Evolutionary conservation across 2,797 vertebrate genomes (phyloP).

Genomic region (Acridotheres tristis): DNA sequence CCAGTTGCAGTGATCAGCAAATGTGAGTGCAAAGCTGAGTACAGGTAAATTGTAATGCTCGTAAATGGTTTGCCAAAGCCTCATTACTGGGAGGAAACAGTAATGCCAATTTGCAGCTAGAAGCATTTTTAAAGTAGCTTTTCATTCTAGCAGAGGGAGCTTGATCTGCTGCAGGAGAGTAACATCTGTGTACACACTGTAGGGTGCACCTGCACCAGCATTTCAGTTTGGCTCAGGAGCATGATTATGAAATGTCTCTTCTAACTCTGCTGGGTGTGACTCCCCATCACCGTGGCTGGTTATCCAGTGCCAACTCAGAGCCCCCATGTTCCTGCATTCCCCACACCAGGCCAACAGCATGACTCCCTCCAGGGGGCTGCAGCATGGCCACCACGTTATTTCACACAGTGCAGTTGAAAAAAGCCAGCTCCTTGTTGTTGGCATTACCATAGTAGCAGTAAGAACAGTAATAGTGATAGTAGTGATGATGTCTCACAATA

Average conservation of each 20-base stretch:
- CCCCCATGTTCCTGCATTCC: fast-evolving
- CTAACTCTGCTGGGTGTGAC: background rate
- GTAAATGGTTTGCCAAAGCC: background rate
- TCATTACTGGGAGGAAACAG: background rate
- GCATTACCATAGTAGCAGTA: background rate
- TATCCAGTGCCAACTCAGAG: background rate
- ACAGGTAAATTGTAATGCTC: background rate
- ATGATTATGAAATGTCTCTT: background rate
- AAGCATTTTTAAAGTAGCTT: background rate
- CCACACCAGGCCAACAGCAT: background rate
- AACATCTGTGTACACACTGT: background rate
- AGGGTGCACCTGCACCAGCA: background rate
- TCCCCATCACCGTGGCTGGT: background rate
- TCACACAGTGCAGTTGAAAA: background rate
- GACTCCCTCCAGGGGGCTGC: fast-evolving
- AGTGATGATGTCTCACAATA: background rate
- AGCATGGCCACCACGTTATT: fast-evolving
- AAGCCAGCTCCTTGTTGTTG: background rate
- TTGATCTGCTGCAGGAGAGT: background rate
- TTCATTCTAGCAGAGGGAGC: background rate
- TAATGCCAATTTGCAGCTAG: background rate
- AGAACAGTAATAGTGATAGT: background rate
- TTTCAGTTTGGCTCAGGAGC: background rate
- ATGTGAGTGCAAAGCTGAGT: background rate
- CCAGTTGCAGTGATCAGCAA: background rate